Base-by-base conservation (phyloP, 2,113 vertebrate species). In the Passer montanus region DNA sequence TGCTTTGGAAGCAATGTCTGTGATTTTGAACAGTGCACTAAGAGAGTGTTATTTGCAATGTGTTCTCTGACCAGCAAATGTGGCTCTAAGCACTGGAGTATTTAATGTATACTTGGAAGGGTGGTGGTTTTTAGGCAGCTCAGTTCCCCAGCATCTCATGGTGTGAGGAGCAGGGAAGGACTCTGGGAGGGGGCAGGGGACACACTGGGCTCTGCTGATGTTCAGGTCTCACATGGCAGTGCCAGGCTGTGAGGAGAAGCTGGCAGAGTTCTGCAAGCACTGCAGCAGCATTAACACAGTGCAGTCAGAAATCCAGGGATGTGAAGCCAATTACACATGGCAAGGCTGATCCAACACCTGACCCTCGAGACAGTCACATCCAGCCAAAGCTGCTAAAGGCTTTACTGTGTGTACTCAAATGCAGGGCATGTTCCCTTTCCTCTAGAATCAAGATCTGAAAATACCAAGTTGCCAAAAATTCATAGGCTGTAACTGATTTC, bases 81-180 rank as follows among this genome's bases (percentile, higher is more conserved):
- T 49, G 4, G 63, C 30, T 73, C 37, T 68, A 68, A 41, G 47
- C 55, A 6, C 4, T 46, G 52, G 64, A 37, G 30, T 26, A 31
- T 49, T 59, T 58, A 33, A 70, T 35, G 60, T 77, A 7, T 20
- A 7, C 39, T 75, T 0, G 0, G 28, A n/a, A 55, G 27, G 8
- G 3, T 23, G 62, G 18, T 24, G 15, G 14, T 20, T 88, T 85
- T 88, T 12, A 37, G 67, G 72, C 1, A 6, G 43, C 35, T 87
- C 72, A 24, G 19, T 27, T 56, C 22, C 53, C 63, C 17, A 62
- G 2, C 0, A 1, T 11, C 43, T 50, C 10, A 0, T 4, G 21
- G 37, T 64, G 27, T 21, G 50, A 81, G 66, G 47, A 67, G 46
- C 59, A 30, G 50, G 22, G 35, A 55, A 30, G 23, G 23, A 62